A percentile compares a stretch with the other conserved stretches of the same genome.
These are phyloP conservation scores for Eilema depressum DNA, from an alignment of 2,888 invertebrate genomes.

Conservation along the genomic window DNA sequence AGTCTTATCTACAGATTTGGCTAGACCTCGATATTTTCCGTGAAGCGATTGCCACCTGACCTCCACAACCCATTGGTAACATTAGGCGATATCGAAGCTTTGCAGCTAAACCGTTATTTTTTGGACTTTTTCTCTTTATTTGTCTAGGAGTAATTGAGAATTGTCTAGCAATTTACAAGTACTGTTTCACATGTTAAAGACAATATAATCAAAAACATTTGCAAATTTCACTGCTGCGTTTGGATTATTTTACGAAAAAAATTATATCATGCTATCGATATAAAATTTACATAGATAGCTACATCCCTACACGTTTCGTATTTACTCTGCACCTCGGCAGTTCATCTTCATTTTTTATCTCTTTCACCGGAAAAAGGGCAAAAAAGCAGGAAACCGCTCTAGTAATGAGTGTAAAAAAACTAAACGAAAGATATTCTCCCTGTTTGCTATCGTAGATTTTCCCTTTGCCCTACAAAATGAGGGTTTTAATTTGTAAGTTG, in stretches of 20 bases:
- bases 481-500: conserved; percentile 31
- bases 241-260: neutral
- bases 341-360: conserved; percentile 87
- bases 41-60: too few relatives aligned
- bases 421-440: conserved; percentile 71
- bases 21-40: too few relatives aligned
- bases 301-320: conserved; percentile 76
- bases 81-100: too few relatives aligned
- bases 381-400: conserved; percentile 81
- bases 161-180: too few relatives aligned
- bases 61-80: too few relatives aligned
- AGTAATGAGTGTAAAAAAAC: conserved; percentile 84
- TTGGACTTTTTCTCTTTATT: too few relatives aligned
- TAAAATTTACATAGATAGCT: neutral
- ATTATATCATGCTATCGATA: conserved; percentile 8
- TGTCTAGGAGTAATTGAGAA: too few relatives aligned
- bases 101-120: too few relatives aligned
- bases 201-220: too few relatives aligned
- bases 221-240: too few relatives aligned
- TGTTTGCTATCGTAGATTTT: conserved; percentile 65
- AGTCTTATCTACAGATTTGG: too few relatives aligned
- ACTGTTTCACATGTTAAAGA: too few relatives aligned
- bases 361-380: conserved; percentile 83
- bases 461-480: conserved; percentile 59
- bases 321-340: conserved; percentile 86